Base-by-base conservation (phyloP, 2,888 invertebrate genomes). In the Hyppa rectilinea region DNA sequence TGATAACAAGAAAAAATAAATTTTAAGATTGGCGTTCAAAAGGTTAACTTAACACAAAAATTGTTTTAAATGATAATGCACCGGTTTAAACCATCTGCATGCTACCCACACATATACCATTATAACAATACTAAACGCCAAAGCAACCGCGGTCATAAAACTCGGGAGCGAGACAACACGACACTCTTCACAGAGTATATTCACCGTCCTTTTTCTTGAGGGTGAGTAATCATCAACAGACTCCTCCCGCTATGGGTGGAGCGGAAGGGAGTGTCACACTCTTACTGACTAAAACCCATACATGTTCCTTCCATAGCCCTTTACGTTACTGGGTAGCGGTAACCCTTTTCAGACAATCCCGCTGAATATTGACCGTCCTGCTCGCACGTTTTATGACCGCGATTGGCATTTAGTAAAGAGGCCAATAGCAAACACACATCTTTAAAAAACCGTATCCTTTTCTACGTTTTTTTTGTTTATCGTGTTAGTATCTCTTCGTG, bases 401-500 rank as follows among this genome's bases (percentile, higher is more conserved):
- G 2, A 64, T 43, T 43, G 17, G 2, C 9, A 17, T 65, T 17
- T 36, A 47, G 36, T 14, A 20, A 7, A 12, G 12, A 29, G 14
- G 40, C 7, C 14, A 43, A n/a, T 9, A 45, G n/a, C 17, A n/a
- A n/a, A 38, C 12, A 34, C 23, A 26, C 7, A 26, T 12, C 2
- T 6, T 9, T 14, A 12, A 49, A 38, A 34, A 56, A 49, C 14
- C 20, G 1, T 36, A 2, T 10, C 14, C 6, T 23, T 23, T 23
- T 50, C n/a, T 23, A 43, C 29, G n/a, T 45, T n/a, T 29, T 29
- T 9, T 38, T 34, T 12, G 53, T 17, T 10, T 1, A 0, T 53
- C 14, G 12, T 55, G 47, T 74, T 64, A 73, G 69, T 73, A 17
- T 43, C 0, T 38, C 2, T 38, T 55, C 64, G 59, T 56, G 76